These are phyloP conservation scores for Thecophora atra DNA, from an alignment of 2,888 invertebrate genomes.

Conservation along the genomic window DNA sequence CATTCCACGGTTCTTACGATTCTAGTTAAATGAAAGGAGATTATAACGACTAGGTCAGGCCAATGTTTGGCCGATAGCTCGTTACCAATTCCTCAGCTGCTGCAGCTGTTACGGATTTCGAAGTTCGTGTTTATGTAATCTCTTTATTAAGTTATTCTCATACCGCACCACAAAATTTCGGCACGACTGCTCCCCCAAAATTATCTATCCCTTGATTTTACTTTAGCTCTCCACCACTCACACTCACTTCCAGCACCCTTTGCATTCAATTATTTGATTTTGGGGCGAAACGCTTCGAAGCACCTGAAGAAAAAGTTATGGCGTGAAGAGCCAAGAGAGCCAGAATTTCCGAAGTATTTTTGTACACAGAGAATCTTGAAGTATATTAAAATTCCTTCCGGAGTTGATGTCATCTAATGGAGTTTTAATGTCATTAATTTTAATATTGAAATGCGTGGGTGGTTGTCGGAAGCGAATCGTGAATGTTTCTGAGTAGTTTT, in stretches of 20 bases:
- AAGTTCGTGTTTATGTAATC: constrained; percentile 13
- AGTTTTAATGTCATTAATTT: constrained; percentile 1
- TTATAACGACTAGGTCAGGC: too few species aligned
- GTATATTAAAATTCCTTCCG: neutral
- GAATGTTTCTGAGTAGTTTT: too few species aligned
- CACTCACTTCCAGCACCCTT: neutral
- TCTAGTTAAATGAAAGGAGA: too few species aligned
- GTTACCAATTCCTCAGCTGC: neutral
- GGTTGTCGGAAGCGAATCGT: neutral
- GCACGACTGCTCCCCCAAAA: neutral
- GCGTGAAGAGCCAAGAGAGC: neutral
- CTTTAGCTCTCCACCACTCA: neutral
- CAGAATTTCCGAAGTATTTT: neutral
- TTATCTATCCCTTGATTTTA: neutral
- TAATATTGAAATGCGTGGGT: neutral
- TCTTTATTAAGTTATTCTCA: constrained; percentile 5
- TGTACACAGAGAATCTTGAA: neutral
- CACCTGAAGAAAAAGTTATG: neutral
- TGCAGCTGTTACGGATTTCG: neutral
- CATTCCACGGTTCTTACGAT: too few species aligned
- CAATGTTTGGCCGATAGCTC: too few species aligned
- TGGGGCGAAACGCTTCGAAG: neutral
- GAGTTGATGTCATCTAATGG: neutral
- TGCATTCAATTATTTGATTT: neutral
- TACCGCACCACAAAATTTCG: neutral